These are phyloP conservation scores for Rhagonycha lutea DNA, from an alignment of 2,888 invertebrate genomes.

Conservation along the genomic window DNA sequence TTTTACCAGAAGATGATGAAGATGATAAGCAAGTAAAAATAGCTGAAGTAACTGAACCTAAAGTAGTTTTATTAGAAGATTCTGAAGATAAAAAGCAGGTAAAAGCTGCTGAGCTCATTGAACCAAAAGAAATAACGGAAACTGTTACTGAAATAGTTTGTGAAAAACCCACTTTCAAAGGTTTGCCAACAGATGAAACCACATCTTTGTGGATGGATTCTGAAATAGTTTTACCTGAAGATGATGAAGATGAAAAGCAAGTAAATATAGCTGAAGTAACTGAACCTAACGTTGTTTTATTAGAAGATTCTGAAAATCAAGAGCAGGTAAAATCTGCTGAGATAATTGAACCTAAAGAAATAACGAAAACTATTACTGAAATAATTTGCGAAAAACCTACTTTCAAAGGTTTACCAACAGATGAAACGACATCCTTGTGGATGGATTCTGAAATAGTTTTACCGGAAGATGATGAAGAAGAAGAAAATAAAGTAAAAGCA, in stretches of 20 bases:
- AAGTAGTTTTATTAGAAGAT: constrained; percentile 37
- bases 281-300: neutral
- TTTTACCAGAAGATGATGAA: constrained; percentile 40
- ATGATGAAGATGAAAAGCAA: constrained; percentile 2
- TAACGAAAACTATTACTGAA: neutral
- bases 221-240: constrained; percentile 23
- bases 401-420: constrained; percentile 18
- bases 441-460: constrained; percentile 43
- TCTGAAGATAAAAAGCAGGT: constrained; percentile 21
- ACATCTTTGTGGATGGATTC: constrained; percentile 19
- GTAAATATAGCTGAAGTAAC: neutral
- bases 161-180: constrained; percentile 23
- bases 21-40: neutral
- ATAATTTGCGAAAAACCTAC: neutral
- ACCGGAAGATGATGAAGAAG: constrained; percentile 39
- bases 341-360: neutral
- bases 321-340: neutral
- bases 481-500: constrained; percentile 14
- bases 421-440: constrained; percentile 44
- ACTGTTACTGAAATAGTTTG: neutral
- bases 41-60: neutral
- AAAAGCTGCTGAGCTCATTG: neutral
- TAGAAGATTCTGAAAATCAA: neutral
- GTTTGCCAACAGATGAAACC: constrained; percentile 32
- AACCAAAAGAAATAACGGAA: neutral